Percentiles rank a stretch among this genome's conserved stretches.
phyloP scores from a whole-genome alignment of 2,113 vertebrate species.

The Xenus cinereus region DNA sequence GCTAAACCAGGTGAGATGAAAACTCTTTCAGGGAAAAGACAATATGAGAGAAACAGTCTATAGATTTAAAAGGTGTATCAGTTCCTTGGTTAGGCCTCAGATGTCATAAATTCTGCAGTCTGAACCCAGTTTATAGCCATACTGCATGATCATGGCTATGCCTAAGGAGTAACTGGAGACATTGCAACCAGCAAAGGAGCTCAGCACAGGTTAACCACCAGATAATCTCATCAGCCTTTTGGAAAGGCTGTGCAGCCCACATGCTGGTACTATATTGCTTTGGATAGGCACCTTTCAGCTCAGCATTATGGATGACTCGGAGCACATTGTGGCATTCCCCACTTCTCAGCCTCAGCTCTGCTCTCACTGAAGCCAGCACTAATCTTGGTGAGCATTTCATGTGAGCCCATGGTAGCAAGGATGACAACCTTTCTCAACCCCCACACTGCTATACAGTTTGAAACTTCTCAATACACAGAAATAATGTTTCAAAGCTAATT shows the following conservation, averaged over 20 bases:
- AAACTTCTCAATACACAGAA: neutral
- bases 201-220: neutral
- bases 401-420: neutral
- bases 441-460: neutral
- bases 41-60: neutral
- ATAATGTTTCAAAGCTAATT: neutral
- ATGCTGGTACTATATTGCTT: neutral
- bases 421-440: neutral
- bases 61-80: neutral
- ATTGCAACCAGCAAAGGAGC: neutral
- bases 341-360: neutral
- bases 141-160: neutral
- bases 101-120: neutral
- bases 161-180: neutral
- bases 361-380: neutral
- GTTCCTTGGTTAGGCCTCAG: neutral
- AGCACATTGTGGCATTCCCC: neutral
- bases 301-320: neutral
- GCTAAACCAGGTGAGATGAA: neutral
- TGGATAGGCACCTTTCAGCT: neutral
- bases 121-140: neutral
- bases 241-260: neutral
- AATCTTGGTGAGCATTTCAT: neutral
- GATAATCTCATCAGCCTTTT: neutral
- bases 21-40: neutral